Base-by-base conservation (phyloP, 2,113 vertebrate genomes). In the Mola mola region DNA sequence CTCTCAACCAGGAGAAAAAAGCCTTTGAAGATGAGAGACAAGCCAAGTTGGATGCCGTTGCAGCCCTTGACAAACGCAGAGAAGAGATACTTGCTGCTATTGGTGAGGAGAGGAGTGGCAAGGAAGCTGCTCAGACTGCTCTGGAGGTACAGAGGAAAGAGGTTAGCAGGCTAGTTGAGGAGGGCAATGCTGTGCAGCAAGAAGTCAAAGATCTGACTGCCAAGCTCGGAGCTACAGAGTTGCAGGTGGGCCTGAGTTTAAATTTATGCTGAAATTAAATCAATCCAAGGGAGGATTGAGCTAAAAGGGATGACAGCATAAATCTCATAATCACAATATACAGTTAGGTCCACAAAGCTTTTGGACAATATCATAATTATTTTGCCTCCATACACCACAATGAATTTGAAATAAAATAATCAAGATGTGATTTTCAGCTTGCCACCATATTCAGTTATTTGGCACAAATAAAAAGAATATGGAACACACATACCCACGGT, bases 221-320 rank as follows among this genome's bases (percentile, higher is more conserved):
- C 17, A 61, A 65, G 38, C 62, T 83, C 17, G 48, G 80, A 22
- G 51, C 46, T 0, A 5, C 66, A 13, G 37, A 70, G 44, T n/a
- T 0, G 0, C 72, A 81, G 86, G 83, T 87, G 16, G 19, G 64
- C n/a, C n/a, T n/a, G n/a, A n/a, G n/a, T n/a, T n/a, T n/a, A n/a
- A n/a, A n/a, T n/a, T n/a, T n/a, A n/a, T n/a, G n/a, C n/a, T n/a
- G n/a, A n/a, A n/a, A n/a, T n/a, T n/a, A n/a, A n/a, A n/a, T n/a
- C n/a, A n/a, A n/a, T n/a, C n/a, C n/a, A n/a, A n/a, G n/a, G n/a
- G n/a, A n/a, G n/a, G n/a, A n/a, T n/a, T n/a, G n/a, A n/a, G n/a
- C n/a, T n/a, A n/a, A n/a, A n/a, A n/a, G n/a, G n/a, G n/a, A n/a
- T n/a, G n/a, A n/a, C n/a, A n/a, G n/a, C n/a, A n/a, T n/a, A n/a